Percentiles rank a stretch among this genome's conserved stretches.
Evolutionary conservation across 1,140 invertebrate species (phyloP).

Genomic region (Paramacrobiotus metropolitanus): DNA sequence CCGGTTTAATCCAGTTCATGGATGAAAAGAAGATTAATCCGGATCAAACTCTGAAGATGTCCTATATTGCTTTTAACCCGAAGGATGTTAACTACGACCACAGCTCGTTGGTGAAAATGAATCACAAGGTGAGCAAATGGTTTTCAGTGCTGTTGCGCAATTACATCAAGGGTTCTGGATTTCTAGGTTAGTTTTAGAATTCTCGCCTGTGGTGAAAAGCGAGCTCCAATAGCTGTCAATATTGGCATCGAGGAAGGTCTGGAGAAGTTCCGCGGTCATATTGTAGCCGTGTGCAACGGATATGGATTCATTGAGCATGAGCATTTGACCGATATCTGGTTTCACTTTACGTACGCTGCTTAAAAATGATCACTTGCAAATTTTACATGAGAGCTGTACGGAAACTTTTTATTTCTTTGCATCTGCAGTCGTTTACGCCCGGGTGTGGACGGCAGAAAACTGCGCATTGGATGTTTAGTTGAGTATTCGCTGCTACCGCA

Average conservation of each 20-base stretch:
- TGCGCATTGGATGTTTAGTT: not conserved
- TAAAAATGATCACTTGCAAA: no score
- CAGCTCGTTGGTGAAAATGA: slow-evolving; percentile 1
- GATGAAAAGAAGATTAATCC: not conserved
- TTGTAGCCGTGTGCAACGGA: slow-evolving; percentile 1
- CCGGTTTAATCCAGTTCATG: slow-evolving; percentile 3
- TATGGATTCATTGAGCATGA: slow-evolving; percentile 5
- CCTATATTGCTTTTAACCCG: not conserved
- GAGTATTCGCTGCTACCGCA: slow-evolving; percentile 3
- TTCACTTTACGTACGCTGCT: slow-evolving; percentile 3
- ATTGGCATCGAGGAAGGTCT: slow-evolving; percentile 3
- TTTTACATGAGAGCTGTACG: not conserved
- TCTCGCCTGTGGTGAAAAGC: not conserved
- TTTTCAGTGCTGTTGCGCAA: not conserved
- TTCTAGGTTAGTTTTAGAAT: not conserved
- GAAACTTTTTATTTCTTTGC: not conserved
- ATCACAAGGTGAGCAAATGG: not conserved
- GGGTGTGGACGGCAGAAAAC: not conserved
- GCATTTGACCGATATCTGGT: slow-evolving; percentile 1
- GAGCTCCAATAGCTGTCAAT: not conserved
- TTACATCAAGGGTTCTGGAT: not conserved
- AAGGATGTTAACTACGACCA: slow-evolving; percentile 3
- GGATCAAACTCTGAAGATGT: not conserved
- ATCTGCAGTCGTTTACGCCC: not conserved
- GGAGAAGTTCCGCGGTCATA: slow-evolving; percentile 3